Evolutionary conservation across 2,797 vertebrate species (phyloP).

Genomic region (Tokudaia tokunoshimensis): DNA sequence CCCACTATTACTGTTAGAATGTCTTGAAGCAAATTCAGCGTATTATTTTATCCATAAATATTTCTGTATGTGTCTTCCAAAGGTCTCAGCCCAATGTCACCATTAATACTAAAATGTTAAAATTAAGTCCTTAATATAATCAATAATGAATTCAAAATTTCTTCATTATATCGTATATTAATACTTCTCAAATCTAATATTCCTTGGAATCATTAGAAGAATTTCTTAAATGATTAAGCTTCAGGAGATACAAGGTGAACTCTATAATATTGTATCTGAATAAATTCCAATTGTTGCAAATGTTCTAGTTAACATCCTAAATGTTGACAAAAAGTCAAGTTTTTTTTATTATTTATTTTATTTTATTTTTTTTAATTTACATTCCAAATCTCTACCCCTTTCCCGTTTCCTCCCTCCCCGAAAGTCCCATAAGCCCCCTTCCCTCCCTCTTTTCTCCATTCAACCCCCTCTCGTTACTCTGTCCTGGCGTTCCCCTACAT

Average conservation of each 20-base stretch:
- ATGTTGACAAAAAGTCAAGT: neutral
- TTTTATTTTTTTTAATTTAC: too few species aligned
- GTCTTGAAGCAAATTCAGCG: conserved; percentile 9
- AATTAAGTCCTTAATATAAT: conserved; percentile 3
- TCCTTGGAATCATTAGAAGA: neutral
- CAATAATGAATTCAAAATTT: conserved; percentile 1
- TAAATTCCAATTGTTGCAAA: neutral
- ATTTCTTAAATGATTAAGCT: neutral
- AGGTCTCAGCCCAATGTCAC: neutral
- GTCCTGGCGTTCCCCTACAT: too few species aligned
- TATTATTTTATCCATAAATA: conserved; percentile 30
- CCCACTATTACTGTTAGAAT: neutral
- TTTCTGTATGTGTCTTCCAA: neutral
- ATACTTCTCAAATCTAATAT: neutral
- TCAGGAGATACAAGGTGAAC: neutral
- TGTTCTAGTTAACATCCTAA: neutral
- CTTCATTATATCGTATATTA: neutral
- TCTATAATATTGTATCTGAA: neutral
- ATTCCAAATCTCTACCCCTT: too few species aligned
- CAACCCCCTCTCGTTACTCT: too few species aligned
- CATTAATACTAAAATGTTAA: neutral
- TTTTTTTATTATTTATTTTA: too few species aligned
- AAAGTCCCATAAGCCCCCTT: too few species aligned
- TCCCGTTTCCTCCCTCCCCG: too few species aligned
- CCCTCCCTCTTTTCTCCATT: too few species aligned